These are phyloP conservation scores for Brachyrhaphis roseni DNA, from an alignment of 2,797 vertebrate species.

Conservation along the genomic window DNA sequence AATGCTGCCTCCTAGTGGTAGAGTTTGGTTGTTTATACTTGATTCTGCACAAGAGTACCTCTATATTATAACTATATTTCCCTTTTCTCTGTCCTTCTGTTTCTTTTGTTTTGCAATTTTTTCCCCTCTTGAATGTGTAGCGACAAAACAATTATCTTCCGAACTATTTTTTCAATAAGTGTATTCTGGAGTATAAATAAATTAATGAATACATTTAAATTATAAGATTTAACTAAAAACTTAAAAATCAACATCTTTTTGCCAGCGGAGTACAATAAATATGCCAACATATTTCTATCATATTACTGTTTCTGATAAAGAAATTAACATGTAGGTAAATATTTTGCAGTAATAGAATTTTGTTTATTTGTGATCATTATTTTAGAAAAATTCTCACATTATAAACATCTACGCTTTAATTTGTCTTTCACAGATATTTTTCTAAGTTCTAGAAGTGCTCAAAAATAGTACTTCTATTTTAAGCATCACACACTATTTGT, in stretches of 20 bases:
- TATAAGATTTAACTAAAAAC: no score
- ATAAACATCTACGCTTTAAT: not conserved
- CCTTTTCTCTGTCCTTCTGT: not conserved
- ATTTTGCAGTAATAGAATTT: not conserved
- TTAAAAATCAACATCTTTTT: not conserved
- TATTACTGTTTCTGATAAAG: not conserved
- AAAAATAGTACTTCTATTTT: not conserved
- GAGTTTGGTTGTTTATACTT: constrained; percentile 4
- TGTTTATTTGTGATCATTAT: not conserved
- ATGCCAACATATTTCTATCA: not conserved
- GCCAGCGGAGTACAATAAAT: not conserved
- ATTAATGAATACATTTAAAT: no score
- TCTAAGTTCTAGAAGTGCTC: not conserved
- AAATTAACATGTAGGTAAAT: not conserved
- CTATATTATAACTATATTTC: not conserved
- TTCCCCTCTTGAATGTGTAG: not conserved
- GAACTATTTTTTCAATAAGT: not conserved
- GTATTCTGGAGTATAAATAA: not conserved
- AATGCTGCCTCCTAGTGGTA: constrained; percentile 46
- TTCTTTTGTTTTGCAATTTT: not conserved
- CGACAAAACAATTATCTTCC: not conserved
- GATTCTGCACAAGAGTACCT: not conserved
- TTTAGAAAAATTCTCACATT: not conserved
- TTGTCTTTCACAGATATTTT: not conserved
- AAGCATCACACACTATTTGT: not conserved